Evolutionary conservation across 2,797 vertebrate species (phyloP).

Genomic region (Clamator glandarius): DNA sequence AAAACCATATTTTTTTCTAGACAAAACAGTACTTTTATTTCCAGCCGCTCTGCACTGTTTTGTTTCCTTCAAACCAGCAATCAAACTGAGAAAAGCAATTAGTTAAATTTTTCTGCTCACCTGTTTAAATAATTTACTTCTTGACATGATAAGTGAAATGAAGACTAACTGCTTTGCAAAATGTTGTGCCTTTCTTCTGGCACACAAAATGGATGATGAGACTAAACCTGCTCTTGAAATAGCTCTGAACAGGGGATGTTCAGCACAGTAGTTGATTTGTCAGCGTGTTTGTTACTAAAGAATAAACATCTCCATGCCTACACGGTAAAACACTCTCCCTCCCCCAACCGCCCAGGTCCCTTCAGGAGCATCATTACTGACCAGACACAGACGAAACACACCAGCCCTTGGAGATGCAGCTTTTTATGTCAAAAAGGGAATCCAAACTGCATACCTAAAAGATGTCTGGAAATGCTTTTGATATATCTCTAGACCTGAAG

Average conservation of each 20-base stretch:
- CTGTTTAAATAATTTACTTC: neutral
- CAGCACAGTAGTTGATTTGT: neutral
- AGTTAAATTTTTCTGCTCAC: neutral
- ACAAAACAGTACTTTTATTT: neutral
- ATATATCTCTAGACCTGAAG: neutral
- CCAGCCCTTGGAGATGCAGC: neutral
- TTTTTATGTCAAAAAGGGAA: neutral
- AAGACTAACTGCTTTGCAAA: neutral
- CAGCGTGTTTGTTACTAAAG: neutral
- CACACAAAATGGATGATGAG: neutral
- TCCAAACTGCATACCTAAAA: neutral
- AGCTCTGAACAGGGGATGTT: neutral
- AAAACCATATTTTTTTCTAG: neutral
- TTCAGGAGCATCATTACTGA: neutral
- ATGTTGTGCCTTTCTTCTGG: neutral
- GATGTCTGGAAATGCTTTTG: neutral
- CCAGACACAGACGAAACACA: neutral
- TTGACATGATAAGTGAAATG: neutral
- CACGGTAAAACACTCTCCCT: neutral
- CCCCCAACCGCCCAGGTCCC: fast-evolving
- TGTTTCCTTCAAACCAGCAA: neutral
- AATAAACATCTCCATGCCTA: neutral
- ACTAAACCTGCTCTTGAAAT: neutral
- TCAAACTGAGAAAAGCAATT: neutral
- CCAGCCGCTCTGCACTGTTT: neutral